Conservation (phyloP, 2,113 vertebrate species). For the Nesogale talazaci region DNA sequence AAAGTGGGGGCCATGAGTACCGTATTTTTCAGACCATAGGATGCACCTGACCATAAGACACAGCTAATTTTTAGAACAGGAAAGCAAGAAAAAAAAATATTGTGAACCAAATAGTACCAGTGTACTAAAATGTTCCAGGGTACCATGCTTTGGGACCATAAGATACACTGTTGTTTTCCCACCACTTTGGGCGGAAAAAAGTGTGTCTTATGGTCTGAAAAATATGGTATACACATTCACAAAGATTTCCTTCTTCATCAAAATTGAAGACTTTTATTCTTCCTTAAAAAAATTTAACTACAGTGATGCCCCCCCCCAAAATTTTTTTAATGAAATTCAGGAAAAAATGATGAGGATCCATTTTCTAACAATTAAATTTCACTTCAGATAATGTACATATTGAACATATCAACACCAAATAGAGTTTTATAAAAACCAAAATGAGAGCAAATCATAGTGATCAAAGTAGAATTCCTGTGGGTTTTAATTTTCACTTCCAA, state of each 20-base stretch:
- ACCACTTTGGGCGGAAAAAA: too few species aligned
- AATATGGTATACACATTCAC: neutral
- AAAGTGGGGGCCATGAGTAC: neutral
- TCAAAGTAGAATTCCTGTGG: neutral
- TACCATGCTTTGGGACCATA: too few species aligned
- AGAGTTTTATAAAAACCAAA: neutral
- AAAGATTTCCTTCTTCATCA: slow-evolving; percentile 24
- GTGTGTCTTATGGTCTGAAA: too few species aligned
- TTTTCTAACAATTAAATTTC: neutral
- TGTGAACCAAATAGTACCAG: too few species aligned
- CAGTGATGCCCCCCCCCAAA: too few species aligned
- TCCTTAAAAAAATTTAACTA: too few species aligned
- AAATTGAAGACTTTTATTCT: neutral
- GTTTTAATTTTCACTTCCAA: neutral
- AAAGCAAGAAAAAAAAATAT: too few species aligned
- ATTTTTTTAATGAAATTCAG: slow-evolving; percentile 18
- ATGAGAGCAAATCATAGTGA: neutral
- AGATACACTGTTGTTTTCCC: too few species aligned
- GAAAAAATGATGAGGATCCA: slow-evolving; percentile 7
- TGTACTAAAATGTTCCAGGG: too few species aligned
- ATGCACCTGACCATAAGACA: too few species aligned
- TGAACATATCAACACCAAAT: neutral
- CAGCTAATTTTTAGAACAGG: too few species aligned
- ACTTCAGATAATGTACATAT: neutral
- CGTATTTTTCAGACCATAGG: too few species aligned